phyloP scores from a whole-genome alignment of 2,888 invertebrate species.

The Andrena haemorrhoa region DNA sequence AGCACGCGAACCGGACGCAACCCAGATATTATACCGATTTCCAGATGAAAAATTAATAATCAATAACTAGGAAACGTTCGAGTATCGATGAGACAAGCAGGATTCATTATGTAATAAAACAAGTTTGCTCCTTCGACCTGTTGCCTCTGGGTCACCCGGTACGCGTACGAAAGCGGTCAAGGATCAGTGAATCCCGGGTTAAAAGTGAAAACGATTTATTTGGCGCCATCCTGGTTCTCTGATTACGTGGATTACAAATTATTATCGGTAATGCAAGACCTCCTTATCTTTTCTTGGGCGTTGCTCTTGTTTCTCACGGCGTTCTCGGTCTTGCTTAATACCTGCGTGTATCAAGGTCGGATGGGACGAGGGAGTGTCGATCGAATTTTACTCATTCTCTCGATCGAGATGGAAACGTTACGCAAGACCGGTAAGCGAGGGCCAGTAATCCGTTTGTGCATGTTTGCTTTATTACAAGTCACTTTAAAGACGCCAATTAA shows the following conservation, averaged over 20 bases:
- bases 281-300: neutral
- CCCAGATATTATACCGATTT: no score
- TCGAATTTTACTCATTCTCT: slow-evolving; percentile 26
- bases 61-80: no score
- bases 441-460: slow-evolving; percentile 7
- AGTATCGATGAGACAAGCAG: no score
- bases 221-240: neutral
- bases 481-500: neutral
- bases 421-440: slow-evolving; percentile 32
- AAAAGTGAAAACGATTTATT: slow-evolving; percentile 13
- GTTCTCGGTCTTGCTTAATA: slow-evolving; percentile 36
- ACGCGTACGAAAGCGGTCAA: slow-evolving; percentile 8
- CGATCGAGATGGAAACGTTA: slow-evolving; percentile 36
- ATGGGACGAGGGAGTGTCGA: slow-evolving; percentile 24
- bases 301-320: neutral
- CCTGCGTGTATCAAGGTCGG: slow-evolving; percentile 38
- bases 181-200: slow-evolving; percentile 14
- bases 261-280: neutral
- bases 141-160: neutral
- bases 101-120: no score
- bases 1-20: no score
- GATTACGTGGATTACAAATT: neutral
- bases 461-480: neutral
- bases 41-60: no score
- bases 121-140: no score